Evolutionary conservation across 2,888 invertebrate genomes (phyloP).

Genomic region (Drosophila meridionalis): DNA sequence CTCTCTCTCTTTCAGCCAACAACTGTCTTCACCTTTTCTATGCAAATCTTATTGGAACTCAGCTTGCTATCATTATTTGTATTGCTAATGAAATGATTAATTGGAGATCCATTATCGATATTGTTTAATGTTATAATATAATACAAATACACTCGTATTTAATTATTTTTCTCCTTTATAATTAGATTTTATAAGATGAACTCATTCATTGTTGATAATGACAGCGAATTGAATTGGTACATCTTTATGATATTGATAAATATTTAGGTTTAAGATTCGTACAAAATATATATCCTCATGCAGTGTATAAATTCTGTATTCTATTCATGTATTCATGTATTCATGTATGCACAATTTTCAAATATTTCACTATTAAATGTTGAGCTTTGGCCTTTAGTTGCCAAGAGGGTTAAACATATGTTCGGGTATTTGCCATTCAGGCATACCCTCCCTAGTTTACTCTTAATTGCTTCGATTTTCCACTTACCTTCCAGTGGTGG

Average conservation of each 20-base stretch:
- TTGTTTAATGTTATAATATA: not conserved
- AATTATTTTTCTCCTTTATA: too few species aligned
- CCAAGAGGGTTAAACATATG: not conserved
- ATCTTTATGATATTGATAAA: not conserved
- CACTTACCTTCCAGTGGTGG: constrained; percentile 84
- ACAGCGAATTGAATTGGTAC: not conserved
- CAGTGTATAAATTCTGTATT: too few species aligned
- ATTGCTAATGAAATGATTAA: not conserved
- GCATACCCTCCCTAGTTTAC: not conserved
- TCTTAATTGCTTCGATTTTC: not conserved
- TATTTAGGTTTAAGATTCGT: not conserved
- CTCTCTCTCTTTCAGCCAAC: not conserved
- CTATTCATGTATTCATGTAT: not conserved
- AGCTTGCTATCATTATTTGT: not conserved
- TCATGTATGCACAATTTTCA: not conserved
- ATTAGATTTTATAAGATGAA: too few species aligned
- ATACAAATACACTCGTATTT: too few species aligned
- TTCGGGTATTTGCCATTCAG: not conserved
- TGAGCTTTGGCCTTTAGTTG: not conserved
- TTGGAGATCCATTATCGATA: not conserved
- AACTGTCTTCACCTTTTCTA: not conserved
- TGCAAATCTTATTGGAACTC: not conserved
- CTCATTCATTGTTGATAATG: not conserved
- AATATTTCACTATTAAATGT: not conserved
- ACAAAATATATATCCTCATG: too few species aligned